These are phyloP conservation scores for Ptilorrhoa leucosticta DNA, from an alignment of 2,113 vertebrate species.

Conservation along the genomic window DNA sequence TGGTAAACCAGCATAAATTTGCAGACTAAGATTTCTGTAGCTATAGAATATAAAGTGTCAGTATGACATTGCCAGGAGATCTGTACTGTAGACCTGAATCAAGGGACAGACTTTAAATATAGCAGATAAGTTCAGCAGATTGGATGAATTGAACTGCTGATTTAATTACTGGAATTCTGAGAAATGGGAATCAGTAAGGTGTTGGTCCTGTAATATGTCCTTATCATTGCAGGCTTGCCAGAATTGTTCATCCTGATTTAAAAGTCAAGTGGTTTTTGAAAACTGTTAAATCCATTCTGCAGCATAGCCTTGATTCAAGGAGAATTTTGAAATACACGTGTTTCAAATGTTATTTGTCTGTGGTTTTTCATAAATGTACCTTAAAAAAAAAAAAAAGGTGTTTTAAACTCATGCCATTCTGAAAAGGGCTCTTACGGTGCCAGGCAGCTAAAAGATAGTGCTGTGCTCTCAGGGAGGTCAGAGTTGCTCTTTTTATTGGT, in stretches of 20 bases:
- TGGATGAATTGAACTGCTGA: neutral
- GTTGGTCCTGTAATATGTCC: neutral
- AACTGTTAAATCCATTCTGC: neutral
- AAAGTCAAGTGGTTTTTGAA: neutral
- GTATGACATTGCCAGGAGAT: neutral
- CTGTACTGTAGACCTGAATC: neutral
- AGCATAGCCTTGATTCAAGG: neutral
- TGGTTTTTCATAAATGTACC: neutral
- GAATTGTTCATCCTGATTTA: neutral
- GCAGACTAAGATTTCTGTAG: neutral
- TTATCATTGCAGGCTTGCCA: neutral
- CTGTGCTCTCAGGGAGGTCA: neutral
- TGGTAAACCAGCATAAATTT: neutral
- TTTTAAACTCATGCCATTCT: neutral
- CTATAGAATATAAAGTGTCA: neutral
- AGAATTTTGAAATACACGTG: neutral
- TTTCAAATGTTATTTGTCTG: neutral
- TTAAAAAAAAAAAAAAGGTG: neutral
- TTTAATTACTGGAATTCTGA: neutral
- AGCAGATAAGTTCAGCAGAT: neutral
- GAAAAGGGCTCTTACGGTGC: neutral
- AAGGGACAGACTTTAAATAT: neutral
- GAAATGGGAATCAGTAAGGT: neutral
- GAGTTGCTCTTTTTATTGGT: conserved; percentile 9
- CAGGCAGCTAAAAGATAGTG: neutral